Evolutionary conservation across 1,140 invertebrate species (phyloP), one percentile per base, ranked within the genome.

Genomic region (Cydia splendana): DNA sequence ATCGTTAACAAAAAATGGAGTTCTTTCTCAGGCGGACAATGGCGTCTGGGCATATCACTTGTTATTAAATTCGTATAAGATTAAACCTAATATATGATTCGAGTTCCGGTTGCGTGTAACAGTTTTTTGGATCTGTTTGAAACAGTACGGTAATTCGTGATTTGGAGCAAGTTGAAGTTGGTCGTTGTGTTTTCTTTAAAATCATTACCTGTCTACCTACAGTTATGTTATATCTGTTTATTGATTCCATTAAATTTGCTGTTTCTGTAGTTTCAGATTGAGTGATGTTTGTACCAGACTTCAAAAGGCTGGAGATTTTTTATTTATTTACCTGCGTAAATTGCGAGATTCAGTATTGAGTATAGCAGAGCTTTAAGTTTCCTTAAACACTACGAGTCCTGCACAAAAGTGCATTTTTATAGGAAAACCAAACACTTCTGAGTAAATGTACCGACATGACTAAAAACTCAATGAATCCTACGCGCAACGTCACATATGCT

Each of bases 11-110:
- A 90, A 89, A 91, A 91, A 87, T 87, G 85, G 86, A 78, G 65
- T 82, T 78, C 80, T 83, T 93, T 93, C 89, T 89, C 91, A 93
- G 91, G 51, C 80, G 82, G 78, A 93, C 91, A 93, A 93, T 92
- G 83, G 88, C 77, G 69, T 75, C 77, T 78, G 83, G 75, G 84
- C 86, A 89, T 87, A 88, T 88, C 89, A 84, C 87, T 91, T 83
- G 89, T 91, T 93, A 93, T 93, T 93, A 93, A 93, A 93, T 92
- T 93, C 90, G 90, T 91, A 93, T 93, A 92, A 93, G 92, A 93
- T 93, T 91, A 90, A 92, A 88, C 88, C 79, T 91, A 93, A 91
- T 93, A 89, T 93, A 90, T 93, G 91, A 92, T 89, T 91, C 81
- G 81, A 84, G 88, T 91, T 93, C 89, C 89, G 89, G 88, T 89